Base-by-base conservation (phyloP, 2,797 vertebrate species). In the Lagorchestes hirsutus region DNA sequence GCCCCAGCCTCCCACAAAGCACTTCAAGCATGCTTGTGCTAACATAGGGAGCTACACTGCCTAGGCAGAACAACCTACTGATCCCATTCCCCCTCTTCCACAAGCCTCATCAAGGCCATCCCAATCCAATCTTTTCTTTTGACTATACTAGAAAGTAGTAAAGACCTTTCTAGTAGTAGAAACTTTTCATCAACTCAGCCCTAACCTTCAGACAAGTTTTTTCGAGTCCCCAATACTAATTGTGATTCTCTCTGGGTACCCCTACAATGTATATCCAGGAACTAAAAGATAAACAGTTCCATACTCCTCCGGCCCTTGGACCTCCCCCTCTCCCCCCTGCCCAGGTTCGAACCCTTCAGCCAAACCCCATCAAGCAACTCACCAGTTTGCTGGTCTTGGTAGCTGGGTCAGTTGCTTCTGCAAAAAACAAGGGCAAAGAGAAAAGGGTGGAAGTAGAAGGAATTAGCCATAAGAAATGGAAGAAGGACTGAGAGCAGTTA, bases 371-470 rank as follows among this genome's bases (percentile, higher is more conserved):
- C 62, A 94, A 95, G 87, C 91, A 31, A 99, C 99, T 99, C 98
- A 99, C 99, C 99, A 99, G 97, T 98, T 99, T 99, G 98, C 99
- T 99, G 95, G 99, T 98, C 98, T 99, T 99, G 95, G 99, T 94
- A 13, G 99, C 98, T 90, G 96, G 62, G 18, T 99, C 99, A 96
- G 98, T 96, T 97, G 99, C 99, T 95, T 99, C 99, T 99, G 99
- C 50, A 96, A 97, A 98, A 94, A 94, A 95, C 93, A 91, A 97
- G 96, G 97, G 4, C 40, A 50, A 97, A 95, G 96, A 93, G 92
- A 4, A 95, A 95, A 93, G 67, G 90, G 50, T 34, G 4, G 6
- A 46, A 67, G 59, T 91, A 52, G 0, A 54, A 24, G 2, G 34
- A 0, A 0, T 5, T 40, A 58, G 13, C 2, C 0, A 93, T 29